phyloP scores from a whole-genome alignment of 2,888 invertebrate genomes.

The Incurvaria masculella region DNA sequence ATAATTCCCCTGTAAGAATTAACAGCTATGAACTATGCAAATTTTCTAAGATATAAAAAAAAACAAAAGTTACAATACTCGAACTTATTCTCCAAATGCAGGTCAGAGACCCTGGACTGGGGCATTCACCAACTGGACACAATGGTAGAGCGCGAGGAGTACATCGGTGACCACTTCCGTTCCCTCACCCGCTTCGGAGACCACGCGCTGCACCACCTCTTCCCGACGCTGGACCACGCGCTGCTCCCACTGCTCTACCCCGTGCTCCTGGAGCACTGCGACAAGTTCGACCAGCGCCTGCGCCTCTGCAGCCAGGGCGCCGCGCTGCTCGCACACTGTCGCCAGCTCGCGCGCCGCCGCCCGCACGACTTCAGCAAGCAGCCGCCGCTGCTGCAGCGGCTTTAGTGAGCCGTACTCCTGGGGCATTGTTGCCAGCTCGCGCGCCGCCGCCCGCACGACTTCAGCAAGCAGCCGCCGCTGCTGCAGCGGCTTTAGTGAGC shows the following conservation, averaged over 20 bases:
- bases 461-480: neutral
- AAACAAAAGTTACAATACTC: too few species aligned
- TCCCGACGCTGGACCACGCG: constrained; percentile 77
- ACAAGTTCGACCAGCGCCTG: constrained; percentile 58
- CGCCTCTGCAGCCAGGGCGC: constrained; percentile 54
- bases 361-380: constrained; percentile 30
- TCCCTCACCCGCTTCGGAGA: constrained; percentile 73
- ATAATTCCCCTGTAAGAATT: too few species aligned
- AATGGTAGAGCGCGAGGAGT: constrained; percentile 66
- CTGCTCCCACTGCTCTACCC: constrained; percentile 65
- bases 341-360: constrained; percentile 38
- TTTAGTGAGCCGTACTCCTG: neutral
- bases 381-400: neutral
- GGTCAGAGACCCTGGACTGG: constrained; percentile 62
- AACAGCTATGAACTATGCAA: neutral
- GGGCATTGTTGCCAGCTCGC: neutral
- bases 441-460: neutral
- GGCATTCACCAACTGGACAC: constrained; percentile 74
- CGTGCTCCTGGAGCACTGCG: constrained; percentile 58
- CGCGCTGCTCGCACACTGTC: constrained; percentile 64
- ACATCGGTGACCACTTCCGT: constrained; percentile 63
- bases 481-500: too few species aligned
- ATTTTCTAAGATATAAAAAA: neutral
- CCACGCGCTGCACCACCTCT: constrained; percentile 75
- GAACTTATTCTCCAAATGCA: constrained; percentile 36